A percentile compares a stretch with the other conserved stretches of the same genome.
Conservation (phyloP, 53 echinoderm and acorn worm genomes). For the Arbacia lixula region DNA sequence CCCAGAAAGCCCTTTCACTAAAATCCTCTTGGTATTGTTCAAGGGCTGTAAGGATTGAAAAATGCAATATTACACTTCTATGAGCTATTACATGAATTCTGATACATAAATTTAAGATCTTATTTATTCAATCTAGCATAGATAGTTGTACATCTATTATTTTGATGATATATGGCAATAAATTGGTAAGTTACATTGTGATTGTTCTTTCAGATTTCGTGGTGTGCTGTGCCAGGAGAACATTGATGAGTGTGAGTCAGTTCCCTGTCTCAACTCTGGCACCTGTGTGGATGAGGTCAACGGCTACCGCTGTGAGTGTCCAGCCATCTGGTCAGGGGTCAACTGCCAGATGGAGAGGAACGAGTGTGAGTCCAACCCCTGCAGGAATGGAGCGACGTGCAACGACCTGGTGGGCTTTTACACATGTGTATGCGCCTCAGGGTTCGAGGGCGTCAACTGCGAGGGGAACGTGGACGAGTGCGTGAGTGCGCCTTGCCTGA, state of each 20-base stretch:
- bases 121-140: no score
- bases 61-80: no score
- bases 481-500: constrained; percentile 78
- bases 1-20: no score
- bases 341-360: constrained; percentile 75
- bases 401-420: constrained; percentile 78
- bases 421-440: constrained; percentile 75
- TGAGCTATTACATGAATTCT: no score
- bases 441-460: constrained; percentile 77
- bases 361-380: constrained; percentile 87
- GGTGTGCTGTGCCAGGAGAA: constrained; percentile 76
- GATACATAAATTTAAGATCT: no score
- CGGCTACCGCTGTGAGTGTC: constrained; percentile 79
- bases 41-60: no score
- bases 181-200: no score
- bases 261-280: constrained; percentile 81
- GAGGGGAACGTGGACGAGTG: constrained; percentile 88
- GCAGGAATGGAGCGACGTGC: constrained; percentile 77
- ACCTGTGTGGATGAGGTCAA: constrained; percentile 85
- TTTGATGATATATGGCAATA: no score
- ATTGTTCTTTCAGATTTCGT: constrained; percentile 71
- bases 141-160: no score
- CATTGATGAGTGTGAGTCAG: constrained; percentile 83
- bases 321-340: constrained; percentile 84
- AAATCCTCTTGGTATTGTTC: no score